A percentile compares a stretch with the other conserved stretches of the same genome.
Evolutionary conservation across 2,888 invertebrate species (phyloP).

Genomic region (Tipula helvola): DNA sequence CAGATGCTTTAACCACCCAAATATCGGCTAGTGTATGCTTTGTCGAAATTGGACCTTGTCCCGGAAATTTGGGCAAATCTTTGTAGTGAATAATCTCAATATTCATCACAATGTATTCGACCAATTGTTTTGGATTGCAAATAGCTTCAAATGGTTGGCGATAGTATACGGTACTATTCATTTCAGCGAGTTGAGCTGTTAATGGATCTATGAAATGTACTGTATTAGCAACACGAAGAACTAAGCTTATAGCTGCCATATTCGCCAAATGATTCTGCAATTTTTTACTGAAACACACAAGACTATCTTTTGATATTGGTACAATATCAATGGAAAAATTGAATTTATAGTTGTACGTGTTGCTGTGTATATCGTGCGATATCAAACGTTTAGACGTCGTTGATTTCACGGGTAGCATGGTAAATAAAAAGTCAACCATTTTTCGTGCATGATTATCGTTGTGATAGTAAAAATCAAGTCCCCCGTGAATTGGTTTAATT

Average conservation of each 20-base stretch:
- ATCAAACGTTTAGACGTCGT: conserved; percentile 89
- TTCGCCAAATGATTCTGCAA: conserved; percentile 77
- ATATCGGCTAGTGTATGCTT: conserved; percentile 86
- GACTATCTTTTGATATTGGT: conserved; percentile 87
- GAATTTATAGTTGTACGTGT: conserved; percentile 92
- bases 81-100: conserved; percentile 51
- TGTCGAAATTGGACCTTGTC: conserved; percentile 74
- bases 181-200: conserved; percentile 78
- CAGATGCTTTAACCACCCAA: conserved; percentile 82
- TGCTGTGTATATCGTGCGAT: conserved; percentile 95
- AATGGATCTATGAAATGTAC: conserved; percentile 89
- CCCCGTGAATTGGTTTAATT: conserved; percentile 77
- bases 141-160: conserved; percentile 75
- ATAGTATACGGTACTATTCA: conserved; percentile 71
- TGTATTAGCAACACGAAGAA: conserved; percentile 75
- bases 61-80: conserved; percentile 68
- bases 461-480: conserved; percentile 89
- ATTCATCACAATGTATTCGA: conserved; percentile 91
- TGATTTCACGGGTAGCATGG: conserved; percentile 78
- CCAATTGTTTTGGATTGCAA: conserved; percentile 80
- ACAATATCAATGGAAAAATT: conserved; percentile 91
- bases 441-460: conserved; percentile 84
- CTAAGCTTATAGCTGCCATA: conserved; percentile 77
- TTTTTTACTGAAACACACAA: conserved; percentile 80
- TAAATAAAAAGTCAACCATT: conserved; percentile 84